Base-by-base conservation (phyloP, 2,113 vertebrate species). In the Paradoxurus hermaphroditus region DNA sequence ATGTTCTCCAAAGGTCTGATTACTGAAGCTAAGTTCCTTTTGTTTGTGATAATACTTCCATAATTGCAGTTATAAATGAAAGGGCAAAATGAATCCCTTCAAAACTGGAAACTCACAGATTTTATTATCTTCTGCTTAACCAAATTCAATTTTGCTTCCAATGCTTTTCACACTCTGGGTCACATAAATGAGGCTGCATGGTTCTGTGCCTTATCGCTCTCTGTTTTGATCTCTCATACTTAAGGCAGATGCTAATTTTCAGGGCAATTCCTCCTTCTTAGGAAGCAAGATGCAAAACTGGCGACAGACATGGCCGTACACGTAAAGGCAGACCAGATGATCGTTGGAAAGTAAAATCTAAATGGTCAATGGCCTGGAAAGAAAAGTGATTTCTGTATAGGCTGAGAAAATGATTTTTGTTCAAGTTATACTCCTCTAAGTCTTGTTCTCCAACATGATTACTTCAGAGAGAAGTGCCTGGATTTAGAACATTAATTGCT, bases 61-160 rank as follows among this genome's bases (percentile, higher is more conserved):
- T 98, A 98, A 98, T 98, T 98, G 97, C 92, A 98, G 87, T 98
- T 97, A 97, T 98, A 98, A 96, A 98, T 94, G 97, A 98, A 95
- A 97, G 90, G 75, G 84, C 90, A 98, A 12, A 96, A 70, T 96
- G 96, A 98, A 98, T 96, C 93, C 90, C 87, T 95, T 97, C 77
- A 97, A 56, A 39, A 65, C 83, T 97, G 83, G 87, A 97, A 98
- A 96, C 89, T 92, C 14, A 11, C 56, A 97, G 95, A 97, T 98
- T 98, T 98, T 97, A 95, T 98, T 98, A 98, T 97, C 91, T 92
- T 97, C 79, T 97, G 29, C 81, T 98, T 92, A 98, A 96, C 94
- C 73, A 94, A 96, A 98, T 75, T 96, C 85, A 97, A 79, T 98
- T 98, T 97, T 97, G 49, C 86, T 98, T 98, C 86, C 88, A 92